Evolutionary conservation across 2,797 vertebrate genomes (phyloP), one percentile per base, ranked within the genome.

Genomic region (Podargus strigoides): DNA sequence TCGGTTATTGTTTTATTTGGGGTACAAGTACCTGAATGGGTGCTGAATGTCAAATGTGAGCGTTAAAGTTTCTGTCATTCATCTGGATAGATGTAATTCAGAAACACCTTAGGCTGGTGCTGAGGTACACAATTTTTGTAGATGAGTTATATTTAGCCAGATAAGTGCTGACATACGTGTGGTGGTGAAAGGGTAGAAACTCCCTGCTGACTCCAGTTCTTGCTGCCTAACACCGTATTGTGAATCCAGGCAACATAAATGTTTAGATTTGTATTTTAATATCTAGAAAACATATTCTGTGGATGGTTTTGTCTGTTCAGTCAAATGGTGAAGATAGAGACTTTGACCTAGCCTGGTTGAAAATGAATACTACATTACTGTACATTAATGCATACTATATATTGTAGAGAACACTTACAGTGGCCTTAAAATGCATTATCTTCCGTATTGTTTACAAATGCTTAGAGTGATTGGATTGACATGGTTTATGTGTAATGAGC

Each of bases 401-500:
- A 22, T 62, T 87, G 49, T 78, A 85, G 66, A 42, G 72, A 78
- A 53, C 6, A n/a, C 49, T 73, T 81, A 44, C 2, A 78, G 49
- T 90, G 82, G 78, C 59, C 59, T 87, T 88, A 94, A 90, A 89
- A 87, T 92, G 32, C 34, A 63, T 86, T 78, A 46, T 79, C 26
- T 85, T 80, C 85, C 2, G 2, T 95, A 64, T 67, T 73, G 28
- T 83, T 85, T 93, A 75, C 83, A 94, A 83, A 93, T 63, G 74
- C 73, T 76, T 78, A 17, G 62, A 86, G 42, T 93, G 87, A 90
- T 95, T 76, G 92, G 79, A 86, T 64, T 76, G 70, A 83, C 18
- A 17, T 82, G 80, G 77, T 82, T 95, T 94, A 64, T 81, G 19
- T 87, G 55, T 95, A 96, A 96, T 90, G 74, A 97, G 78, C 83